These are phyloP conservation scores for Tenualosa thibaudeaui DNA, from an alignment of 2,797 vertebrate genomes.

Conservation along the genomic window DNA sequence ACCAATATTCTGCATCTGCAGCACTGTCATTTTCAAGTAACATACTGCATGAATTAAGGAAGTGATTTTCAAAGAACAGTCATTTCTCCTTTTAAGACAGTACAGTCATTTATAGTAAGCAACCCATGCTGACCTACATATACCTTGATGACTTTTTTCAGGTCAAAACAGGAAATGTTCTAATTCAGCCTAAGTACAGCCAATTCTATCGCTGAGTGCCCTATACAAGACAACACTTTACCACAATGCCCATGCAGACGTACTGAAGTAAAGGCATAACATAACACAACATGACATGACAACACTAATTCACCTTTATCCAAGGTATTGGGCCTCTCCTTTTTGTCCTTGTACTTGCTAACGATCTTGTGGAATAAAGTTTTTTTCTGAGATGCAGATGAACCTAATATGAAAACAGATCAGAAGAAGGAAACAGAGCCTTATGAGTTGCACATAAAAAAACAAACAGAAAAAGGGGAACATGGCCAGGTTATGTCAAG, in stretches of 20 bases:
- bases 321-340: constrained; percentile 86
- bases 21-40: not conserved
- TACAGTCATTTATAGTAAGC: not conserved
- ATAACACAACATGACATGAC: constrained; percentile 41
- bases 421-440: constrained; percentile 49
- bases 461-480: constrained; percentile 29
- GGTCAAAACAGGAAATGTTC: constrained; percentile 18
- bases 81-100: not conserved
- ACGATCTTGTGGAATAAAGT: constrained; percentile 96
- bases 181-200: not conserved
- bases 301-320: constrained; percentile 82
- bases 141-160: not conserved
- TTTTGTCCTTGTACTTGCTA: constrained; percentile 95
- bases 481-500: constrained; percentile 61
- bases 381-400: constrained; percentile 95
- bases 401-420: constrained; percentile 81
- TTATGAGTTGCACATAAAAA: constrained; percentile 37
- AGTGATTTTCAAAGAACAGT: not conserved
- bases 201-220: not conserved
- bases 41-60: not conserved
- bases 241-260: not conserved
- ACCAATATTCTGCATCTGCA: not conserved
- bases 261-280: not conserved
- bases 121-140: not conserved
- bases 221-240: not conserved